A percentile compares a stretch with the other conserved stretches of the same genome.
Evolutionary conservation across 2,797 vertebrate genomes (phyloP).

Genomic region (Lepidocolaptes lacrymiger): DNA sequence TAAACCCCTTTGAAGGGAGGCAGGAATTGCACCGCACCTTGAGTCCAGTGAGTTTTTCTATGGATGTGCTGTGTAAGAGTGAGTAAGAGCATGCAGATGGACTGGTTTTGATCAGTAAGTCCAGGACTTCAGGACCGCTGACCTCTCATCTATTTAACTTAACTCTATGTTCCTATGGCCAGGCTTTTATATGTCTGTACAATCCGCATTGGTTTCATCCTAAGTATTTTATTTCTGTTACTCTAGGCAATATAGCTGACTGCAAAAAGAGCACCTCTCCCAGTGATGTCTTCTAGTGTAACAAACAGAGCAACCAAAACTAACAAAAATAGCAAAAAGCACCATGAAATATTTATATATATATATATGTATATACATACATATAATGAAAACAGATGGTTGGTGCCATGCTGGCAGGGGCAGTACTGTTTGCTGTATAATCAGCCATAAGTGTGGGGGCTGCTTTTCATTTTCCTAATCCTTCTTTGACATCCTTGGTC

Average conservation of each 20-base stretch:
- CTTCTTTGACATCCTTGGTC: constrained; percentile 7
- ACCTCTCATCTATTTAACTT: not conserved
- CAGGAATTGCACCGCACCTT: not conserved
- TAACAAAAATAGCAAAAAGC: not conserved
- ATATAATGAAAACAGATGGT: not conserved
- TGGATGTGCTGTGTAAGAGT: not conserved
- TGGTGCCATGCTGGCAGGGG: not conserved
- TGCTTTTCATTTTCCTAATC: constrained; percentile 31
- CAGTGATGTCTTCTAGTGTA: not conserved
- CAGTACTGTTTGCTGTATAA: not conserved
- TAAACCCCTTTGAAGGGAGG: not conserved
- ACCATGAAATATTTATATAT: not conserved
- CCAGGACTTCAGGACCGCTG: not conserved
- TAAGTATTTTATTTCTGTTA: not conserved
- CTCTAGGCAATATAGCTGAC: not conserved
- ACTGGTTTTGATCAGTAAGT: not conserved
- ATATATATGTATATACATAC: not conserved
- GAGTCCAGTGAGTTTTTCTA: not conserved
- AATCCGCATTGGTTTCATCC: not conserved
- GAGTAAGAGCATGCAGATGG: fast-evolving
- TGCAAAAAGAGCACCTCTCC: not conserved
- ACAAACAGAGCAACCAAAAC: not conserved
- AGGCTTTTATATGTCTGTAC: not conserved
- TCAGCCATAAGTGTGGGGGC: not conserved
- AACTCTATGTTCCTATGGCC: not conserved